Conservation (phyloP, 2,888 invertebrate genomes). For the Mylabris sibirica region DNA sequence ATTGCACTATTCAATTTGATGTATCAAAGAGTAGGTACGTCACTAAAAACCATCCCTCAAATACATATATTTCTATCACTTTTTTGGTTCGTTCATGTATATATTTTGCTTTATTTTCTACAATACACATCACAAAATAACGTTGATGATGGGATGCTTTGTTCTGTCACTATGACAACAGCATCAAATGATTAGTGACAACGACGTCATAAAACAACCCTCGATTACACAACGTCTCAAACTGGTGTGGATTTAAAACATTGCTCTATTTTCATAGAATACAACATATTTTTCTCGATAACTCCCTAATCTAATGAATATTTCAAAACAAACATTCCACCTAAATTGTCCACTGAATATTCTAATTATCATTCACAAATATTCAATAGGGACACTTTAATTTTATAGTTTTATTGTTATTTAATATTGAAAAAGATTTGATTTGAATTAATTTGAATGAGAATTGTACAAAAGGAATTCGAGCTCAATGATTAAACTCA, state of each 20-base stretch:
- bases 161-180: background rate
- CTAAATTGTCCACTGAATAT: background rate
- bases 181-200: background rate
- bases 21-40: background rate
- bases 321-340: background rate
- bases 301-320: background rate
- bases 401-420: background rate
- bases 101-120: background rate
- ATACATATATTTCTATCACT: background rate
- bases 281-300: background rate
- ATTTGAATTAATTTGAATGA: background rate
- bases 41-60: background rate
- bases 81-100: background rate
- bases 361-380: background rate
- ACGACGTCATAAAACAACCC: background rate
- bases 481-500: background rate
- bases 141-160: background rate
- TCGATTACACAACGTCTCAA: background rate
- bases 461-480: background rate
- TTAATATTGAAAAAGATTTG: background rate
- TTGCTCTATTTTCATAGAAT: background rate
- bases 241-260: background rate
- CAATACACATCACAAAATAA: background rate
- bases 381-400: background rate
- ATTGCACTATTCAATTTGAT: conserved; percentile 2